phyloP scores from a whole-genome alignment of 2,113 vertebrate genomes.

The Edolisoma coerulescens region DNA sequence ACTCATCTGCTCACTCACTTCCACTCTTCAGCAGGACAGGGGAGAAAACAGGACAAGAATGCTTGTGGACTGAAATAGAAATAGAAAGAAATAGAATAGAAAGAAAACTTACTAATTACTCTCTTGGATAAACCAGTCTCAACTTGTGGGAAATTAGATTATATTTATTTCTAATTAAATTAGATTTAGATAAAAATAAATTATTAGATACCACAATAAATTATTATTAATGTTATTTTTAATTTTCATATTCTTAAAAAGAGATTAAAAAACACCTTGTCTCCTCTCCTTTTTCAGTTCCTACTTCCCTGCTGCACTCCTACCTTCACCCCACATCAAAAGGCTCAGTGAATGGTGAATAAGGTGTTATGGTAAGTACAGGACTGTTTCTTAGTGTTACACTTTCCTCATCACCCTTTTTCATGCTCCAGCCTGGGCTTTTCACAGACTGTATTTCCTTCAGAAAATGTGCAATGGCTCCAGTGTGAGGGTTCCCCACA shows the following conservation, averaged over 20 bases:
- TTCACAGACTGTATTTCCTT: neutral
- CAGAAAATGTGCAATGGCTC: neutral
- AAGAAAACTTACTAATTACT: neutral
- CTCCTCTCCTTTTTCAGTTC: neutral
- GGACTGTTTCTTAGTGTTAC: rapidly evolving
- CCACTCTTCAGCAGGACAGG: rapidly evolving
- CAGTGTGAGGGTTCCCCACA: rapidly evolving
- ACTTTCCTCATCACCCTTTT: neutral
- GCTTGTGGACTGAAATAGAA: neutral
- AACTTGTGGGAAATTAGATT: neutral
- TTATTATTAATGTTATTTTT: neutral
- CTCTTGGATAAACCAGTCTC: neutral
- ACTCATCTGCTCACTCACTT: rapidly evolving
- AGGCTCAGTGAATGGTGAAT: rapidly evolving
- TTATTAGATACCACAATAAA: neutral
- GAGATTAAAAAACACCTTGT: rapidly evolving
- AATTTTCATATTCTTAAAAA: neutral
- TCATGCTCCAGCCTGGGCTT: rapidly evolving
- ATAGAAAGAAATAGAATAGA: neutral
- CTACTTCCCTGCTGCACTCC: neutral
- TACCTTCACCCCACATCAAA: neutral
- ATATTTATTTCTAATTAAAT: neutral
- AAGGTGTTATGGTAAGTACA: rapidly evolving
- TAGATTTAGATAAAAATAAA: neutral
- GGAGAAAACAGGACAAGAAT: neutral